These are phyloP conservation scores for Scrobipalpa costella DNA, from an alignment of 2,888 invertebrate species.

Conservation along the genomic window DNA sequence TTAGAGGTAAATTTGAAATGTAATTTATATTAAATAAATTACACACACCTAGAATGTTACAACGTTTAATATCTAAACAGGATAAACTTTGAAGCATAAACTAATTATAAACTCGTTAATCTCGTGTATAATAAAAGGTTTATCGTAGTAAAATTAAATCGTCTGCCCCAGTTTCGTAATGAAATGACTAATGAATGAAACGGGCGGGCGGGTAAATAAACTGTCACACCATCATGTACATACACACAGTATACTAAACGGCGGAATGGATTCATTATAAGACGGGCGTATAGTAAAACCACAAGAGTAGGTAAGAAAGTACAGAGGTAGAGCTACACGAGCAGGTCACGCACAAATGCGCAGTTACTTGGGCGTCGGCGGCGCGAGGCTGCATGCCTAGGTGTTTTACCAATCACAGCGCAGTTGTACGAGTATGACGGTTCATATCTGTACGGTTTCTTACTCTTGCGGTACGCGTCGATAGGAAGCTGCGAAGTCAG, in stretches of 20 bases:
- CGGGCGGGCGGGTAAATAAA: slow-evolving; percentile 34
- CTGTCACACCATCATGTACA: slow-evolving; percentile 25
- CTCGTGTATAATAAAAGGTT: not conserved
- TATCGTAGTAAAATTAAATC: slow-evolving; percentile 30
- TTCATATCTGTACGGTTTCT: no score
- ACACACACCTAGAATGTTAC: not conserved
- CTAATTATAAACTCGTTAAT: slow-evolving; percentile 14
- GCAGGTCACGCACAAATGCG: no score
- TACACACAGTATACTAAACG: slow-evolving; percentile 27
- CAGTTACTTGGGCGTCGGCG: no score
- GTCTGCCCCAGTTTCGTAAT: slow-evolving; percentile 29
- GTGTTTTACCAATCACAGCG: no score
- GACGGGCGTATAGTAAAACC: not conserved
- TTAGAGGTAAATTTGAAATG: no score
- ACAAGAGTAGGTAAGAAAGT: no score
- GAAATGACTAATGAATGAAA: slow-evolving; percentile 25
- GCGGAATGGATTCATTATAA: slow-evolving; percentile 16
- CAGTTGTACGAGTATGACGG: no score
- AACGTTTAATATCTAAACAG: not conserved
- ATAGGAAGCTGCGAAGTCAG: not conserved
- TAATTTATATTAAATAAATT: not conserved
- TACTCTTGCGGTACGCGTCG: not conserved
- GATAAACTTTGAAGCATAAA: slow-evolving; percentile 1
- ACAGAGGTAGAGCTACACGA: no score
- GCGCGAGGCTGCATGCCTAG: no score